A percentile compares a stretch with the other conserved stretches of the same genome.
phyloP scores from a whole-genome alignment of 1,140 invertebrate genomes.

The Orchesella cincta region DNA sequence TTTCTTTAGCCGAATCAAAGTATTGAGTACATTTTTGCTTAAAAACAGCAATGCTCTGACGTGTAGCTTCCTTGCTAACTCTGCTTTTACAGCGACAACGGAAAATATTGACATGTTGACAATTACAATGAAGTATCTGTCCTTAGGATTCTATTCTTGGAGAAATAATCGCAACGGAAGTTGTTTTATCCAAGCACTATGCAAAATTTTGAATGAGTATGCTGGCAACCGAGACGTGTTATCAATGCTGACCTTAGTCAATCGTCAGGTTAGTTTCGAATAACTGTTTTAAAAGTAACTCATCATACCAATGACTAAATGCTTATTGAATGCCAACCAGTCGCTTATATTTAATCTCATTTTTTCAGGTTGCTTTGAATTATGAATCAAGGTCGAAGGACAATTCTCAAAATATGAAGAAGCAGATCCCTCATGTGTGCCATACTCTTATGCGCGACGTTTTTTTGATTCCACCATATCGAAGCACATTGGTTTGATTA shows the following conservation, averaged over 20 bases:
- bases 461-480: conserved; percentile 53
- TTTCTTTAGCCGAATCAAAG: no score
- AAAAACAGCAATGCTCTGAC: not conserved
- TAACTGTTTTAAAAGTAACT: not conserved
- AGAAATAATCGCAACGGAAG: conserved; percentile 60
- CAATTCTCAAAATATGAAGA: conserved; percentile 59
- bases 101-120: conserved; percentile 1
- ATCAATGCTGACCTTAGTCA: conserved; percentile 61
- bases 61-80: not conserved
- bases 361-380: conserved; percentile 56
- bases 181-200: conserved; percentile 64
- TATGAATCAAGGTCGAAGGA: conserved; percentile 60
- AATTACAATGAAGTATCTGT: conserved; percentile 5
- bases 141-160: conserved; percentile 63
- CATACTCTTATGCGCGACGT: conserved; percentile 63
- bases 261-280: conserved; percentile 51
- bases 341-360: not conserved
- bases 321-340: no score
- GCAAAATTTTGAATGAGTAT: conserved; percentile 55
- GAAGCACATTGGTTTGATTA: not conserved
- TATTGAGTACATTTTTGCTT: no score
- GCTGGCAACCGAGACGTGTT: conserved; percentile 57
- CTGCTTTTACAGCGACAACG: not conserved
- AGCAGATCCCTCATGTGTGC: conserved; percentile 63
- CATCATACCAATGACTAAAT: not conserved